phyloP scores from a whole-genome alignment of 1,140 invertebrate genomes.

The Berghia stephanieae region DNA sequence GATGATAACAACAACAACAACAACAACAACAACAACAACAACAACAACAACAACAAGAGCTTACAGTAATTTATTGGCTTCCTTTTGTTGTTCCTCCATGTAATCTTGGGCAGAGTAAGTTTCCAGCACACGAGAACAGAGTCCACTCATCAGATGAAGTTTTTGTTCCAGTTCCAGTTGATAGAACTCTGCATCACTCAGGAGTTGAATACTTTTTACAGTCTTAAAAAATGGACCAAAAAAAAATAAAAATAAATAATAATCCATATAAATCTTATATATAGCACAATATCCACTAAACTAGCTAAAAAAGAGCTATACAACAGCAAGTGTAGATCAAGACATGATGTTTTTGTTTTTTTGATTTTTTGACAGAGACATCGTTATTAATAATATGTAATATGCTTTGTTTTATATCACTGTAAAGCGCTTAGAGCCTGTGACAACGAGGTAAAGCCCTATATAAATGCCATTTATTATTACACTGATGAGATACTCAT shows the following conservation, averaged over 20 bases:
- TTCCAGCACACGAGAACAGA: constrained; percentile 61
- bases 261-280: neutral
- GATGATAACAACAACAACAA: neutral
- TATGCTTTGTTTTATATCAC: too few relatives aligned
- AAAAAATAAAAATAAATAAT: neutral
- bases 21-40: neutral
- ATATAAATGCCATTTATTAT: too few relatives aligned
- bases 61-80: constrained; percentile 54
- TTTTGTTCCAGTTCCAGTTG: constrained; percentile 58
- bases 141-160: constrained; percentile 54
- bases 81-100: constrained; percentile 62
- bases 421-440: too few relatives aligned
- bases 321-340: neutral
- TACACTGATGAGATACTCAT: too few relatives aligned
- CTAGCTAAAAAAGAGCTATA: neutral
- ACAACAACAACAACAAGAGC: constrained; percentile 9
- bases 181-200: constrained; percentile 58
- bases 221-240: constrained; percentile 21
- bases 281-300: too few relatives aligned
- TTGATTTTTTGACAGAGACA: too few relatives aligned
- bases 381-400: too few relatives aligned
- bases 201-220: constrained; percentile 52
- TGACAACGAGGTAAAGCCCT: too few relatives aligned
- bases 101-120: constrained; percentile 65
- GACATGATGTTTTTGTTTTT: neutral